Conservation (phyloP, 2,888 invertebrate genomes). For the Ischnus inquisitorius region DNA sequence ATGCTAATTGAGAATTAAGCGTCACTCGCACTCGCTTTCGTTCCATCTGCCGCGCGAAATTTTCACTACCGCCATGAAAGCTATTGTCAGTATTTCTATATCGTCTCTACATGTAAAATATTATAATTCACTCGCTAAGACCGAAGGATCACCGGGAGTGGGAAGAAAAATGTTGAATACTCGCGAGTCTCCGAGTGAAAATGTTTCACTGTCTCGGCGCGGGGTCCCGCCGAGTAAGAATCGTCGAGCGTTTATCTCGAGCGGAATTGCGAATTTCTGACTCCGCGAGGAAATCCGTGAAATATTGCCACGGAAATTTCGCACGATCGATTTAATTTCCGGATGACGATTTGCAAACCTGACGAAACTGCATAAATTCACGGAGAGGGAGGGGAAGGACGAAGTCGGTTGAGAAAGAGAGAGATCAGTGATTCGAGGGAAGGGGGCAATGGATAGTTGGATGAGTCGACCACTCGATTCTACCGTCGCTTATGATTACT, state of each 20-base stretch:
- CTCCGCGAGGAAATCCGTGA: slow-evolving; percentile 39
- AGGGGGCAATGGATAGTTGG: not conserved
- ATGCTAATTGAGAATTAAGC: slow-evolving; percentile 58
- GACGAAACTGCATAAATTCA: slow-evolving; percentile 32
- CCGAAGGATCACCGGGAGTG: slow-evolving; percentile 17
- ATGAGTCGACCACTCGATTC: not conserved
- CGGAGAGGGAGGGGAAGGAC: too few species aligned
- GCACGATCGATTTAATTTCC: slow-evolving; percentile 41
- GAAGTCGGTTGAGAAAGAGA: slow-evolving; percentile 3
- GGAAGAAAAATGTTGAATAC: slow-evolving; percentile 42
- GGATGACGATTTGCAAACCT: slow-evolving; percentile 49
- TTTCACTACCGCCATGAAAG: slow-evolving; percentile 1
- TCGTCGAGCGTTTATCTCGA: slow-evolving; percentile 45
- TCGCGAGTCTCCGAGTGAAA: not conserved
- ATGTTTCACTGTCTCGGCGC: slow-evolving; percentile 18
- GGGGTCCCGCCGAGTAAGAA: slow-evolving; percentile 33
- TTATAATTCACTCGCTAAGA: slow-evolving; percentile 28
- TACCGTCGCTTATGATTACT: slow-evolving; percentile 6
- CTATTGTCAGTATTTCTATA: not conserved
- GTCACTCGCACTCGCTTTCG: slow-evolving; percentile 13
- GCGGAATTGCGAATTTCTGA: slow-evolving; percentile 35
- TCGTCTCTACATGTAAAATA: not conserved
- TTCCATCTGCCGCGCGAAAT: slow-evolving; percentile 21
- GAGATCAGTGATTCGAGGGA: too few species aligned
- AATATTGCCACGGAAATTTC: slow-evolving; percentile 27